A percentile compares a stretch with the other conserved stretches of the same genome.
Evolutionary conservation across 2,797 vertebrate species (phyloP).

Genomic region (Girardinus metallicus): DNA sequence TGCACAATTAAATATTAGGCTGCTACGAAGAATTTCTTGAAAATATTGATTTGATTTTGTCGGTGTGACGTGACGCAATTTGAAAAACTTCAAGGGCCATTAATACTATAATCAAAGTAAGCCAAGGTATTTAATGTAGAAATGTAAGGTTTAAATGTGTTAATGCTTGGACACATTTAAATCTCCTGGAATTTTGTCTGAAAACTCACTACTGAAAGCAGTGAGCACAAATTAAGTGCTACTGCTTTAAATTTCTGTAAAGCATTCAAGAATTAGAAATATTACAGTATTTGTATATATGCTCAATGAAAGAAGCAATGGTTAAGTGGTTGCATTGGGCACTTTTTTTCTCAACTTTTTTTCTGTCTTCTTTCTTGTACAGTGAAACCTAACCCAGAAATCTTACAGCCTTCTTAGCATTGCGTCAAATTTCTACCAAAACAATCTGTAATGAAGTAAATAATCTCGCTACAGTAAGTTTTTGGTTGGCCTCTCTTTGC

Average conservation of each 20-base stretch:
- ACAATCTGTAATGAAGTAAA: slow-evolving; percentile 58
- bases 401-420: slow-evolving; percentile 48
- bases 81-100: not conserved
- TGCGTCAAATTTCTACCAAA: slow-evolving; percentile 61
- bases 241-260: not conserved
- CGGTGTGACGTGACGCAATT: not conserved
- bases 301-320: not conserved
- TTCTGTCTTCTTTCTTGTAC: slow-evolving; percentile 8
- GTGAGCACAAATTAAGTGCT: not conserved
- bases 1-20: not conserved
- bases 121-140: not conserved
- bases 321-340: not conserved
- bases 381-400: slow-evolving; percentile 31
- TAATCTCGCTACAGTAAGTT: slow-evolving; percentile 43
- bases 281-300: not conserved
- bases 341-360: not conserved
- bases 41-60: not conserved
- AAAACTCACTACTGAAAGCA: not conserved
- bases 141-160: not conserved
- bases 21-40: not conserved
- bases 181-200: not conserved
- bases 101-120: not conserved
- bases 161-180: not conserved
- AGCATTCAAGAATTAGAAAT: not conserved
- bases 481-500: slow-evolving; percentile 58